These are phyloP conservation scores for Cephalopterus ornatus DNA, from an alignment of 2,113 vertebrate genomes.

Conservation along the genomic window DNA sequence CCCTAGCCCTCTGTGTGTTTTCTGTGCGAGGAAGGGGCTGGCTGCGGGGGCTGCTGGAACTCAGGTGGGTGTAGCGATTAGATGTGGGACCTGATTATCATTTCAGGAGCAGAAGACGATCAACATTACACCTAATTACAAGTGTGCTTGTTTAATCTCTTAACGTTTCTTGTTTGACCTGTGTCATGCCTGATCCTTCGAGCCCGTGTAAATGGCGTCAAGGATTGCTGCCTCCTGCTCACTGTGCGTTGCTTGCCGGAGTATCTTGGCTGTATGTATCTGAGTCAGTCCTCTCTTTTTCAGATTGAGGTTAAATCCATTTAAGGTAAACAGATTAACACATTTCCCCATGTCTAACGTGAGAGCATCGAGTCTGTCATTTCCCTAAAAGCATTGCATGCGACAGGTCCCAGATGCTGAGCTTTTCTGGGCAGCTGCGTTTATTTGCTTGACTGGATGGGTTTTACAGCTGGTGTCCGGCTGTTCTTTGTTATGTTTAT, in stretches of 20 bases:
- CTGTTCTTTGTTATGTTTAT: constrained; percentile 75
- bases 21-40: background rate
- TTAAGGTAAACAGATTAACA: constrained; percentile 72
- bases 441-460: constrained; percentile 59
- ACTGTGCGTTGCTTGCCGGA: background rate
- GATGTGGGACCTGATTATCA: background rate
- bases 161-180: background rate
- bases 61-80: background rate
- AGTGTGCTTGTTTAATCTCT: constrained; percentile 36
- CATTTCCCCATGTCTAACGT: constrained; percentile 56
- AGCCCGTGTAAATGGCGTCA: background rate
- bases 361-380: constrained; percentile 59
- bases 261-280: background rate
- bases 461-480: constrained; percentile 73
- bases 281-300: constrained; percentile 20
- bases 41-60: background rate
- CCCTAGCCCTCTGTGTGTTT: fast-evolving
- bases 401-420: constrained; percentile 72
- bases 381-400: constrained; percentile 73
- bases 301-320: constrained; percentile 66
- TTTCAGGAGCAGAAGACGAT: constrained; percentile 2
- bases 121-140: constrained; percentile 15
- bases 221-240: background rate
- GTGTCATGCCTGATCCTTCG: background rate
- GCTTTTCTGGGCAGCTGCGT: constrained; percentile 65